A percentile compares a stretch with the other conserved stretches of the same genome.
Evolutionary conservation across 2,113 vertebrate species (phyloP).

Genomic region (Apodemus sylvaticus): DNA sequence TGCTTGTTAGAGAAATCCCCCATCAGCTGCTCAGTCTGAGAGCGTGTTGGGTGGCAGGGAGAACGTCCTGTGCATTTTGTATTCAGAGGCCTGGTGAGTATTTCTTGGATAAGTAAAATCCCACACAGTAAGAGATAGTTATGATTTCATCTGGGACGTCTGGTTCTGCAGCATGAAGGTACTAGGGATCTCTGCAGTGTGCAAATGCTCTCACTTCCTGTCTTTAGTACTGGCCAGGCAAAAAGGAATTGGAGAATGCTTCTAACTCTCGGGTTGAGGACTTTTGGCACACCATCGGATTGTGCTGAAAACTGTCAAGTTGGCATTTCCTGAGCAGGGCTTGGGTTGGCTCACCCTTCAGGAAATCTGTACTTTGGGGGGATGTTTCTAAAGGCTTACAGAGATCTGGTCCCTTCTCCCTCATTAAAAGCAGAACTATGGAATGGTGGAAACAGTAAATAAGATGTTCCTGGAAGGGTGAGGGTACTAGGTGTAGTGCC

Average conservation of each 20-base stretch:
- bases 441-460: neutral
- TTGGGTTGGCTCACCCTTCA: neutral
- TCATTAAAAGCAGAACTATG: neutral
- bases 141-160: conserved; percentile 11
- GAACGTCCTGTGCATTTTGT: neutral
- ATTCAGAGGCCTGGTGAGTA: neutral
- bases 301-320: neutral
- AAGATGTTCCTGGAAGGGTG: neutral
- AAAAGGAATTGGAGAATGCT: neutral
- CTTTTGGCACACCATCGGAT: neutral
- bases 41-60: neutral
- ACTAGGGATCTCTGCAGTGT: neutral
- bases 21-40: neutral
- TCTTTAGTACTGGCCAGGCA: neutral
- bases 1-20: neutral
- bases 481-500: neutral
- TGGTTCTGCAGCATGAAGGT: neutral
- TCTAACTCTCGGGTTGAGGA: neutral
- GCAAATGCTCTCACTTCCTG: neutral
- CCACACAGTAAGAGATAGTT: neutral
- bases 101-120: neutral
- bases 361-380: neutral
- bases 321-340: conserved; percentile 49
- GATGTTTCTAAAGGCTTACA: neutral
- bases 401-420: neutral